Conservation (phyloP, 1,140 invertebrate genomes). For the Drosophila jambulina region DNA sequence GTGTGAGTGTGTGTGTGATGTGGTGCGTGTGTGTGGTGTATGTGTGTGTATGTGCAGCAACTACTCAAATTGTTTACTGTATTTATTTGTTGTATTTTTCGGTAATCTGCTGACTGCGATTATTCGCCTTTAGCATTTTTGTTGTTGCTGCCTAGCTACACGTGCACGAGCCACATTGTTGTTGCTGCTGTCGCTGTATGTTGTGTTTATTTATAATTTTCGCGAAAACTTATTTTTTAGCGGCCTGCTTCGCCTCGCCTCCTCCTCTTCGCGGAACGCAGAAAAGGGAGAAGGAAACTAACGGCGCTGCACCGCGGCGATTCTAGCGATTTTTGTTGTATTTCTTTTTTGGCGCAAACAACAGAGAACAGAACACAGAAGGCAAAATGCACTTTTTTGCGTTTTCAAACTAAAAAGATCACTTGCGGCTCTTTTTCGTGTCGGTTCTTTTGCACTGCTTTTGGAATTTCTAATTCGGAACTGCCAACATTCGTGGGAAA, state of each 20-base stretch:
- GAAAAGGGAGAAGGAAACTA: constrained; percentile 32
- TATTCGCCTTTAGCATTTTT: constrained; percentile 43
- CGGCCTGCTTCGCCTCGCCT: constrained; percentile 14
- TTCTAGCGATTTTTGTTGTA: constrained; percentile 7
- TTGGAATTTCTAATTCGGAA: constrained; percentile 12
- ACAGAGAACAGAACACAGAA: constrained; percentile 8
- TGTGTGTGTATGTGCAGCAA: constrained; percentile 37
- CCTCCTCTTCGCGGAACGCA: constrained; percentile 25
- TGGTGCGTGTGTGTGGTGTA: constrained; percentile 47
- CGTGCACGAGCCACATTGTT: constrained; percentile 72
- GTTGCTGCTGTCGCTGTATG: constrained; percentile 16
- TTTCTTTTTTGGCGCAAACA: constrained; percentile 19
- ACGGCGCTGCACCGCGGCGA: constrained; percentile 13
- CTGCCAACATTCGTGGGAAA: constrained; percentile 29
- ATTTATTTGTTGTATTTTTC: constrained; percentile 43
- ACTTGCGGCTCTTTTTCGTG: constrained; percentile 4
- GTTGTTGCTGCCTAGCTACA: constrained; percentile 59
- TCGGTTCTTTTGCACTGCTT: constrained; percentile 27
- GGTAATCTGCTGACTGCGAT: constrained; percentile 62
- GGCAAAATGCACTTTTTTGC: constrained; percentile 20
- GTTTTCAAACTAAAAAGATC: constrained; percentile 22
- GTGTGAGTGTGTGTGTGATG: constrained; percentile 24
- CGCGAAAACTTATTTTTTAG: constrained; percentile 34
- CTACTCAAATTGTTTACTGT: constrained; percentile 53
- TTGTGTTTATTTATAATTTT: constrained; percentile 50